Conservation (phyloP, 2,888 invertebrate genomes). For the Acanthosepion lycidas region DNA sequence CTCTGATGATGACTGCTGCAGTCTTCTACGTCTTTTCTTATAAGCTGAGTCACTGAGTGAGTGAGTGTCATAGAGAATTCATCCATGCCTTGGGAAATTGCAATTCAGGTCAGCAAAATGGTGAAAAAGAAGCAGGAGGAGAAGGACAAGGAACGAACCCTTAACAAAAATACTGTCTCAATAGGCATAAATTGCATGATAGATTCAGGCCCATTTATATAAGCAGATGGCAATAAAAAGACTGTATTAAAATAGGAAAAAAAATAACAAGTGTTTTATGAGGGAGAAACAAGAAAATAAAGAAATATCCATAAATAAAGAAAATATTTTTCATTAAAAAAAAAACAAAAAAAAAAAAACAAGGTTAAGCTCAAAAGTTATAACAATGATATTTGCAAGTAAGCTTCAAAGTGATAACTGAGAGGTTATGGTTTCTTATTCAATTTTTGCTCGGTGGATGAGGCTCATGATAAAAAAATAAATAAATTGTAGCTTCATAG, state of each 20-base stretch:
- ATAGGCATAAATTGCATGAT: constrained; percentile 35
- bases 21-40: background rate
- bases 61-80: constrained; percentile 20
- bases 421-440: background rate
- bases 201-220: constrained; percentile 4
- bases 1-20: background rate
- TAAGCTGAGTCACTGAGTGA: background rate
- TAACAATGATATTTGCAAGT: background rate
- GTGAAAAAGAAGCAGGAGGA: background rate
- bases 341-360: no score
- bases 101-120: constrained; percentile 36
- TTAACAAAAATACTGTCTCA: constrained; percentile 33
- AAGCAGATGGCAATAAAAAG: background rate
- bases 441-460: background rate
- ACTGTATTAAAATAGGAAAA: background rate
- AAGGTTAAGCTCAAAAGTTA: background rate
- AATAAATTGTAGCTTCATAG: no score
- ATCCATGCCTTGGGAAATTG: constrained; percentile 38
- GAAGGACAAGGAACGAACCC: constrained; percentile 8
- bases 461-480: background rate
- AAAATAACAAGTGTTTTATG: background rate
- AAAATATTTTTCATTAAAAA: background rate
- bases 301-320: background rate
- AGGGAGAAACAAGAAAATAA: no score
- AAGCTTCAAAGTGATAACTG: background rate